Conservation (phyloP, 2,888 invertebrate genomes). For the Psococerastis gibbosa region DNA sequence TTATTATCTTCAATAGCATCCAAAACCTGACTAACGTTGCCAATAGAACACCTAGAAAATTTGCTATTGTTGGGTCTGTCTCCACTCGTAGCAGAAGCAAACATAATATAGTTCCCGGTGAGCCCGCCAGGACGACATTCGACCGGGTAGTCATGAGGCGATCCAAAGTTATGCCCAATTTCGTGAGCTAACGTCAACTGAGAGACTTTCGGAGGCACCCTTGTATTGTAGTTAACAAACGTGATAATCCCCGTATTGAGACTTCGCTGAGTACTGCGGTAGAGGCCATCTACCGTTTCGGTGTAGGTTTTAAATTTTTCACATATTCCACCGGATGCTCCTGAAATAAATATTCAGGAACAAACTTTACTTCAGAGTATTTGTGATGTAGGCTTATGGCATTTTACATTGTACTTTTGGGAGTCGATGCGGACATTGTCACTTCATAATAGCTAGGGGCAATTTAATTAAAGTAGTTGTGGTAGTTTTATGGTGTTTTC, state of each 20-base stretch:
- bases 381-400: no score
- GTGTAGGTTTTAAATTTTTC: slow-evolving; percentile 95
- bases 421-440: no score
- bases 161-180: slow-evolving; percentile 97
- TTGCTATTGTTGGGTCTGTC: slow-evolving; percentile 95
- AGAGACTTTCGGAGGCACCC: slow-evolving; percentile 94
- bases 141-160: slow-evolving; percentile 86
- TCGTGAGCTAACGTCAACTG: slow-evolving; percentile 96
- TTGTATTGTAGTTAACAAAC: slow-evolving; percentile 92
- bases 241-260: slow-evolving; percentile 98
- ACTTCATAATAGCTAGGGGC: no score
- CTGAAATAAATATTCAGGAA: no score
- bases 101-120: slow-evolving; percentile 98
- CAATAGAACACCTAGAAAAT: slow-evolving; percentile 86
- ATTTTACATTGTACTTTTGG: no score
- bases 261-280: slow-evolving; percentile 82
- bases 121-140: slow-evolving; percentile 81
- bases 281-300: slow-evolving; percentile 85
- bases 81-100: slow-evolving; percentile 95
- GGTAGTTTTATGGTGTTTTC: no score
- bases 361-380: no score
- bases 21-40: slow-evolving; percentile 86
- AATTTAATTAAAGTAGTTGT: no score
- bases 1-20: slow-evolving; percentile 79
- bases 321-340: slow-evolving; percentile 96